Conservation (phyloP, 2,797 vertebrate species). For the Chrosomus eos region DNA sequence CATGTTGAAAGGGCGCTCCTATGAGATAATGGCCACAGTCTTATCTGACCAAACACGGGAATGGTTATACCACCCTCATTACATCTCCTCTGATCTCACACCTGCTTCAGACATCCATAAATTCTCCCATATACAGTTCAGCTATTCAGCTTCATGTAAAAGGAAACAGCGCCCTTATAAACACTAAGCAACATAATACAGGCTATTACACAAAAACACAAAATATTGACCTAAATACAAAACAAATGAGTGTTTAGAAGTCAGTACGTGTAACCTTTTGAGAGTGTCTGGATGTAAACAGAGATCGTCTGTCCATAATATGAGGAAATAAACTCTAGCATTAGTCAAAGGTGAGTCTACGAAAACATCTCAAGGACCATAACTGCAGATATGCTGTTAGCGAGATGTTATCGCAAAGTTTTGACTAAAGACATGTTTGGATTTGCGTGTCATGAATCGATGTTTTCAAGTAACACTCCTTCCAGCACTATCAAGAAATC, state of each 20-base stretch:
- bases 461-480: slow-evolving; percentile 30
- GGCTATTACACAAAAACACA: not conserved
- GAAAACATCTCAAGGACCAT: slow-evolving; percentile 56
- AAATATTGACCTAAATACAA: not conserved
- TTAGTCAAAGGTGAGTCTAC: not conserved
- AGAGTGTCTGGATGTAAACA: not conserved
- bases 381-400: not conserved
- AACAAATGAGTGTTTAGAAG: not conserved
- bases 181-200: slow-evolving; percentile 53
- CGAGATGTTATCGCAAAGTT: slow-evolving; percentile 2
- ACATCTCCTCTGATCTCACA: slow-evolving; percentile 68
- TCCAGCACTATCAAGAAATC: slow-evolving; percentile 24
- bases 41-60: slow-evolving; percentile 70
- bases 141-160: slow-evolving; percentile 35
- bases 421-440: slow-evolving; percentile 6
- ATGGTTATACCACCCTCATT: slow-evolving; percentile 65
- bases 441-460: not conserved
- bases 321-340: slow-evolving; percentile 24
- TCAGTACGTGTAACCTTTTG: not conserved
- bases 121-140: slow-evolving; percentile 60
- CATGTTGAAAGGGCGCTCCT: slow-evolving; percentile 32
- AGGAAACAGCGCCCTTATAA: slow-evolving; percentile 50
- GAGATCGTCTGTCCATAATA: not conserved
- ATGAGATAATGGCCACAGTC: slow-evolving; percentile 47
- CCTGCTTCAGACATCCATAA: slow-evolving; percentile 74